Conservation (phyloP, 2,888 invertebrate species). For the Macropis europaea region DNA sequence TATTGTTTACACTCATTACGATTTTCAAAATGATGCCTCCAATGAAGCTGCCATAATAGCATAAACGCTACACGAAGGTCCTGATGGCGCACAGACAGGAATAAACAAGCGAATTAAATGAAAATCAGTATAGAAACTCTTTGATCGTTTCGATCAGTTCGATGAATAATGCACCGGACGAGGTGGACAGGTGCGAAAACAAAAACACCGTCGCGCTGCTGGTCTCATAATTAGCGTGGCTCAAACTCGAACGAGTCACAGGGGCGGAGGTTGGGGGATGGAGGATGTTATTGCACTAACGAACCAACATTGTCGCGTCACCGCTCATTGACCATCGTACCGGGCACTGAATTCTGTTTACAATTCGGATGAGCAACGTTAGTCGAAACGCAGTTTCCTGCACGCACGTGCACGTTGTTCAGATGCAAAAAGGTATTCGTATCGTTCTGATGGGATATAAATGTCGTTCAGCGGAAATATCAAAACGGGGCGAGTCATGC, state of each 20-base stretch:
- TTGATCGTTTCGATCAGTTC: background rate
- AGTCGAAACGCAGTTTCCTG: background rate
- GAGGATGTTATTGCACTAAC: slow-evolving; percentile 21
- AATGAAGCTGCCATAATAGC: no score
- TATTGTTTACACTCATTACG: no score
- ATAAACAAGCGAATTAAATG: slow-evolving; percentile 3
- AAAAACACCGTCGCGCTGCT: slow-evolving; percentile 12
- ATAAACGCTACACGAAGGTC: background rate
- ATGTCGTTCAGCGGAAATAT: no score
- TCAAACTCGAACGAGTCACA: slow-evolving; percentile 1
- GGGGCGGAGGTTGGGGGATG: background rate
- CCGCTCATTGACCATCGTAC: slow-evolving; percentile 25
- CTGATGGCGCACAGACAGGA: background rate
- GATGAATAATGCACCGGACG: background rate
- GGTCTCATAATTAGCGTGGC: slow-evolving; percentile 23
- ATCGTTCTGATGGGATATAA: no score
- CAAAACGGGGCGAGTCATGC: no score
- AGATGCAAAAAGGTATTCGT: no score
- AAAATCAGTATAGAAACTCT: background rate
- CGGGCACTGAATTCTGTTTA: slow-evolving; percentile 21
- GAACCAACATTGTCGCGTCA: slow-evolving; percentile 35
- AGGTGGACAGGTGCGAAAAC: slow-evolving; percentile 20
- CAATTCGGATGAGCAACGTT: slow-evolving; percentile 21
- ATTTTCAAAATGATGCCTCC: no score
- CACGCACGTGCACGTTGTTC: background rate